Evolutionary conservation across 2,888 invertebrate genomes (phyloP).

Genomic region (Apoda limacodes): DNA sequence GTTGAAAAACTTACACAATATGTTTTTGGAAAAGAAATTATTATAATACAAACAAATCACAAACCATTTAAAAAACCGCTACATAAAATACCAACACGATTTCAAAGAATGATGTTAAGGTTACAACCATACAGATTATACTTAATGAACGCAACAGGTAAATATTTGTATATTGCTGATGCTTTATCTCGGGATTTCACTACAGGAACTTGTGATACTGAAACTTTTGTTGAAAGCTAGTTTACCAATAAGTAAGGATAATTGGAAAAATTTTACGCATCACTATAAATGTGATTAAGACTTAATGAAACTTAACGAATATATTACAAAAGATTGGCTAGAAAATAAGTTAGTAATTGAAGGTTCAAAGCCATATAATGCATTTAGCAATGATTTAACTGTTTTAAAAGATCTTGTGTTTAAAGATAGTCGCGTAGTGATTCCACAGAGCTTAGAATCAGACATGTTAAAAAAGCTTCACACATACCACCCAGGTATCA

Average conservation of each 20-base stretch:
- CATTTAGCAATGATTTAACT: not conserved
- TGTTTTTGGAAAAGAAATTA: constrained; percentile 1
- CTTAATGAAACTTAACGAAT: constrained; percentile 2
- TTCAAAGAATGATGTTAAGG: constrained; percentile 3
- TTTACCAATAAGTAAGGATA: not conserved
- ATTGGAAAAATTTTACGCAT: constrained; percentile 1
- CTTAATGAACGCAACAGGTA: constrained; percentile 1
- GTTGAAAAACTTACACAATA: constrained; percentile 5
- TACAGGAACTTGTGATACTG: not conserved
- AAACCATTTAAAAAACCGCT: constrained; percentile 1
- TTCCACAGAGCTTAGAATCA: not conserved
- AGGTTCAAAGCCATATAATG: constrained; percentile 1
- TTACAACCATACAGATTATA: constrained; percentile 2
- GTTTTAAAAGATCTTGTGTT: constrained; percentile 1
- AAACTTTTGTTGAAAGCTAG: constrained; percentile 3
- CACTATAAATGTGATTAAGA: constrained; percentile 1
- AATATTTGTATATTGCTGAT: constrained; percentile 5
- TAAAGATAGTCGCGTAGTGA: constrained; percentile 1
- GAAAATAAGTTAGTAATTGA: constrained; percentile 3
- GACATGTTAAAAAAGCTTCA: constrained; percentile 2
- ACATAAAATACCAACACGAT: too few species aligned
- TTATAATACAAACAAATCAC: constrained; percentile 3
- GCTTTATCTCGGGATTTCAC: constrained; percentile 4
- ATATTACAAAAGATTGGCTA: constrained; percentile 2
- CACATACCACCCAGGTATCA: constrained; percentile 1